These are phyloP conservation scores for Chesias legatella DNA, from an alignment of 2,888 invertebrate genomes.

Conservation along the genomic window DNA sequence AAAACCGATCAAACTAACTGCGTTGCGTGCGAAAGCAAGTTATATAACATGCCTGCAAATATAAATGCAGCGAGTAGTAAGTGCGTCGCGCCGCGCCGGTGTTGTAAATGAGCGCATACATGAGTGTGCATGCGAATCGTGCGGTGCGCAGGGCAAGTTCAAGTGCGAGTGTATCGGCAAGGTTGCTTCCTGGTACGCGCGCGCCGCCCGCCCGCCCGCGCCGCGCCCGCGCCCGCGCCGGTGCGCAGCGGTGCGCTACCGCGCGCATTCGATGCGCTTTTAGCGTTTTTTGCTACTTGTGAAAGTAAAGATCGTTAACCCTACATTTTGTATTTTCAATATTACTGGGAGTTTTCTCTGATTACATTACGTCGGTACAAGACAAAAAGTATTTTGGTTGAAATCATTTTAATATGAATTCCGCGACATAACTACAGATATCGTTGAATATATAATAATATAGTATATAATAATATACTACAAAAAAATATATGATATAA, in stretches of 20 bases:
- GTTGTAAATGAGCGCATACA: slow-evolving; percentile 11
- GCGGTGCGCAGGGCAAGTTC: slow-evolving; percentile 66
- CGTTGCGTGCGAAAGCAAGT: no score
- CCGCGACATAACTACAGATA: no score
- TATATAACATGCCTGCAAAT: not conserved
- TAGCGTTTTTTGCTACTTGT: slow-evolving; percentile 23
- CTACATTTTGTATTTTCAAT: slow-evolving; percentile 20
- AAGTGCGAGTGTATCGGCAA: slow-evolving; percentile 63
- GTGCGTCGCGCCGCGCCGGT: not conserved
- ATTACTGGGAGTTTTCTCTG: not conserved
- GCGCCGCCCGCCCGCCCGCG: no score
- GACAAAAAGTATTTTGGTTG: no score
- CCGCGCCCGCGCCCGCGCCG: slow-evolving; percentile 59
- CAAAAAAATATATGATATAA: no score
- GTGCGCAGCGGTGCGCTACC: slow-evolving; percentile 37
- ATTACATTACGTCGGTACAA: no score
- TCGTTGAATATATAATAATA: no score
- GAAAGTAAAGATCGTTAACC: slow-evolving; percentile 35
- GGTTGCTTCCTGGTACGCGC: slow-evolving; percentile 71
- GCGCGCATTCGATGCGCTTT: slow-evolving; percentile 21
- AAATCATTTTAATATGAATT: no score
- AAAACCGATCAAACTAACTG: no score
- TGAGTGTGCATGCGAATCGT: slow-evolving; percentile 23
- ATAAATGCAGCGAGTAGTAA: slow-evolving; percentile 1
- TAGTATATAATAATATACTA: no score